Base-by-base conservation (phyloP, 2,888 invertebrate genomes). In the Nephrocerus scutellatus region DNA sequence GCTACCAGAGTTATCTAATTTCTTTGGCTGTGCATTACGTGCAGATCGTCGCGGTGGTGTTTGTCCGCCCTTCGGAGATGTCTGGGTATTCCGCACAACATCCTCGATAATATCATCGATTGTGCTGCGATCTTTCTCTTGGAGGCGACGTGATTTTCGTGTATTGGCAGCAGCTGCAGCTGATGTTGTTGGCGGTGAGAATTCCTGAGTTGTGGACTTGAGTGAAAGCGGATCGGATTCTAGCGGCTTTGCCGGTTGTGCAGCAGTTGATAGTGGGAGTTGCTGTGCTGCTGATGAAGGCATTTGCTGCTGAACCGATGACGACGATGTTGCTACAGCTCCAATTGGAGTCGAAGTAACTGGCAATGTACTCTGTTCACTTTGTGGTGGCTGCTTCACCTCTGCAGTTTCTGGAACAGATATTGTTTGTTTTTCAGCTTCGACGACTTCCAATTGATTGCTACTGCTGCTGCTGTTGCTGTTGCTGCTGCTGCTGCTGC, bases 61-160 rank as follows among this genome's bases (percentile, higher is more conserved):
- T 44, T 62, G 65, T 6, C 59, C 58, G 8, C 64, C 60, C 56
- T 72, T 51, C 21, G 60, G 58, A 6, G 57, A 53, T 70, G 50
- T 72, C 62, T 49, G 50, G 1, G 76, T 70, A 42, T 84, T 83
- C 49, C 86, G 80, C 2, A 89, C 80, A 1, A 90, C 89, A 57
- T 92, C 90, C 51, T 93, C 92, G 48, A 91, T 90, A 10, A 86
- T 79, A 53, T 89, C 90, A 59, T 93, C 92, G 8, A 88, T 78
- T 2, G 85, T 83, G 44, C 75, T 84, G 42, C 84, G 74, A 56
- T 84, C 85, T 57, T 82, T 80, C 59, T 87, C 86, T 56, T 82
- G 84, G 36, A 89, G 68, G 44, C 89, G 74, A 40, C 84, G 74
- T 1, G 88, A 89, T 63, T 89, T 88, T 34, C 89, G 73, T 0